phyloP scores from a whole-genome alignment of 2,888 invertebrate genomes.

The Dicyrtomina minuta region DNA sequence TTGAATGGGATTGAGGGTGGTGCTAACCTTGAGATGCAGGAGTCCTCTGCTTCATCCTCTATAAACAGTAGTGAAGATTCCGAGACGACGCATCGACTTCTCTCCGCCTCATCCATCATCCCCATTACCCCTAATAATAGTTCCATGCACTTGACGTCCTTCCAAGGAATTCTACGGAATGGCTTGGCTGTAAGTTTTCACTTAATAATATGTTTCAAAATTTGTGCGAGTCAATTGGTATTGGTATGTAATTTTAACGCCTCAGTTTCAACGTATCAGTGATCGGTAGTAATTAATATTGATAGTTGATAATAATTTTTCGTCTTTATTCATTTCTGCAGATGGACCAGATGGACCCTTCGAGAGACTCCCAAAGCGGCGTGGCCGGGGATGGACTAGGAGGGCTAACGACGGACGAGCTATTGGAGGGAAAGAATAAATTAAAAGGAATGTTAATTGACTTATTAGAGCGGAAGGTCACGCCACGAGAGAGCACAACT shows the following conservation, averaged over 20 bases:
- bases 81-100: not conserved
- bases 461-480: constrained; percentile 74
- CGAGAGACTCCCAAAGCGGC: constrained; percentile 2
- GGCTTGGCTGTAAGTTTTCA: constrained; percentile 56
- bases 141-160: constrained; percentile 58
- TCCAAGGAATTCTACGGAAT: constrained; percentile 65
- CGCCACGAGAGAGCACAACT: constrained; percentile 59
- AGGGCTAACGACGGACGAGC: not conserved
- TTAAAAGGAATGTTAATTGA: constrained; percentile 71
- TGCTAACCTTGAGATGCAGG: constrained; percentile 57
- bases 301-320: not conserved
- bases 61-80: constrained; percentile 60
- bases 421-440: constrained; percentile 28
- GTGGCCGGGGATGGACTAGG: not conserved
- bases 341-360: constrained; percentile 23
- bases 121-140: constrained; percentile 54
- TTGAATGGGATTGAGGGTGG: constrained; percentile 54
- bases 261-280: not conserved
- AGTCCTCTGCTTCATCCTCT: constrained; percentile 61
- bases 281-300: not conserved
- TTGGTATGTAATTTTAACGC: not conserved
- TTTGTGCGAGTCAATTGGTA: not conserved
- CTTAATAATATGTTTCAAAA: not conserved
- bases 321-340: not conserved
- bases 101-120: too few relatives aligned